A percentile compares a stretch with the other conserved stretches of the same genome.
Conservation (phyloP, 1,140 invertebrate species). For the Achatina immaculata region DNA sequence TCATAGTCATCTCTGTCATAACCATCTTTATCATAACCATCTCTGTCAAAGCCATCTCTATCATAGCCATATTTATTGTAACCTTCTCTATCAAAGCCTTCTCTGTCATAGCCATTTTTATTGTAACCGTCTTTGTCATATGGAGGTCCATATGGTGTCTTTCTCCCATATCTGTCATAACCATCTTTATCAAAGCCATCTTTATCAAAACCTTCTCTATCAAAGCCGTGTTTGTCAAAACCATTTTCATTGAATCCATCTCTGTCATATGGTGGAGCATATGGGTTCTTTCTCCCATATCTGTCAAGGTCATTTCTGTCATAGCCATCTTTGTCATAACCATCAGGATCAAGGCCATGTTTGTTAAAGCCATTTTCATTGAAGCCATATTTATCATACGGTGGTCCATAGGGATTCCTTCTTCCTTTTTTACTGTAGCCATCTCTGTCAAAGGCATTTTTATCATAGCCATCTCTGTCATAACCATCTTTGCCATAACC, state of each 20-base stretch:
- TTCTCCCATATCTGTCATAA: neutral
- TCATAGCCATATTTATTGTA: conserved; percentile 5
- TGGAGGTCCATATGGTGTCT: neutral
- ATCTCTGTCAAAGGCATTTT: conserved; percentile 9
- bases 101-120: neutral
- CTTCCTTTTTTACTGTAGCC: neutral
- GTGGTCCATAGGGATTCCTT: neutral
- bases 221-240: conserved; percentile 3
- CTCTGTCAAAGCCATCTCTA: neutral
- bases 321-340: neutral
- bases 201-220: neutral
- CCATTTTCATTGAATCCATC: neutral
- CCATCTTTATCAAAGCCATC: conserved; percentile 12
- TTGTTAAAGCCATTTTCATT: conserved; percentile 5
- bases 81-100: neutral
- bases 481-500: neutral
- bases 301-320: conserved; percentile 3
- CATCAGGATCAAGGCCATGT: conserved; percentile 11
- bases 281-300: conserved; percentile 1
- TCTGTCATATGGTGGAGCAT: neutral
- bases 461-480: conserved; percentile 6
- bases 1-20: neutral
- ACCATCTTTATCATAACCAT: neutral
- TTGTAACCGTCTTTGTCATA: neutral
- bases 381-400: neutral